Evolutionary conservation across 2,113 vertebrate species (phyloP).

Genomic region (Pedionomus torquatus): DNA sequence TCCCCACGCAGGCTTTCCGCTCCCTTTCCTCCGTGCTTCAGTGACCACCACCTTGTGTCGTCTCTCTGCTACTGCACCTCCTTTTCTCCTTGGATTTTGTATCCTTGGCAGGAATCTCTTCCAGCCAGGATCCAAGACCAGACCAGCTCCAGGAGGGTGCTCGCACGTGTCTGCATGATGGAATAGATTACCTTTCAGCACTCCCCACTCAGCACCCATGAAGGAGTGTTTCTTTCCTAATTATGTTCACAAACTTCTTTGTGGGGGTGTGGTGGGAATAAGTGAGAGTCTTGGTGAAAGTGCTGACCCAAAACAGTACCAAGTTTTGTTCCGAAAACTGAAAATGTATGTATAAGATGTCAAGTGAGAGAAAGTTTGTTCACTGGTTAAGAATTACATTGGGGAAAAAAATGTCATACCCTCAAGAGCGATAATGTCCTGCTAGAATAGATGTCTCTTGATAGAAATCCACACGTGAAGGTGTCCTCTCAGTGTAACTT

Average conservation of each 20-base stretch:
- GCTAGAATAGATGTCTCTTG: background rate
- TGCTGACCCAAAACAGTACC: slow-evolving; percentile 2
- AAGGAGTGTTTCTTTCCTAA: background rate
- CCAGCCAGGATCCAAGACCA: slow-evolving; percentile 4
- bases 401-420: background rate
- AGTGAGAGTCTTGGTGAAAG: background rate
- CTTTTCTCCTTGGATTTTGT: background rate
- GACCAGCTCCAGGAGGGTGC: background rate
- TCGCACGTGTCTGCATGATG: background rate
- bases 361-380: background rate
- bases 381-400: background rate
- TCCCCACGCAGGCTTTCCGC: background rate
- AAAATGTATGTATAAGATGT: background rate
- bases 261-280: background rate
- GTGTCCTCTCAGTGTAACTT: background rate
- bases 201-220: background rate
- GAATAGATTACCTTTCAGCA: background rate
- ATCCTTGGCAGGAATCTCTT: background rate
- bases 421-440: background rate
- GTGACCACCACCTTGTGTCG: slow-evolving; percentile 1
- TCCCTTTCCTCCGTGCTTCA: background rate
- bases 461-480: background rate
- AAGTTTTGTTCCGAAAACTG: background rate
- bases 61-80: background rate
- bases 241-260: slow-evolving; percentile 16